Evolutionary conservation across 1,140 invertebrate species (phyloP).

Genomic region (Drosophila leontia): DNA sequence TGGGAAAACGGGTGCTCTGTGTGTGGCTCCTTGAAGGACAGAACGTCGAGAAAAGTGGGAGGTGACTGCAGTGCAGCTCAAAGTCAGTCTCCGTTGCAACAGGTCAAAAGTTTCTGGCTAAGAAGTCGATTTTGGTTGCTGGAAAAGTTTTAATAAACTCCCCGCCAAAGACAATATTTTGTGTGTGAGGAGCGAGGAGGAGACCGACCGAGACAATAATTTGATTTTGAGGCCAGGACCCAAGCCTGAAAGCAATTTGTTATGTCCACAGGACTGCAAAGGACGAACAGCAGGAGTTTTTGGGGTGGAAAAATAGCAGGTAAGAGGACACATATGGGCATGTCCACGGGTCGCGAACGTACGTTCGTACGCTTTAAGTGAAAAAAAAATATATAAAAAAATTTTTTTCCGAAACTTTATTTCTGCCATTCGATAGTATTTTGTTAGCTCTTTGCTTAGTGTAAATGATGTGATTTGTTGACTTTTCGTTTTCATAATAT

Average conservation of each 20-base stretch:
- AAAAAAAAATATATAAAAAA: no score
- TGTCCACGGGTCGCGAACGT: no score
- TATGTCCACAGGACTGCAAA: slow-evolving; percentile 35
- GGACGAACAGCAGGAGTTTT: not conserved
- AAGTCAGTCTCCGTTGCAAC: slow-evolving; percentile 44
- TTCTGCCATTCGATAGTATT: no score
- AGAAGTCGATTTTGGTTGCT: slow-evolving; percentile 51
- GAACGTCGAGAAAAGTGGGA: not conserved
- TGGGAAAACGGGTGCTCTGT: not conserved
- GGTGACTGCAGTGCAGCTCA: slow-evolving; percentile 26
- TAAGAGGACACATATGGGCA: slow-evolving; percentile 16
- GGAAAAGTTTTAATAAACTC: slow-evolving; percentile 78
- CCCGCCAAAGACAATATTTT: slow-evolving; percentile 71
- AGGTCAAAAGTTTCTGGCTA: slow-evolving; percentile 67
- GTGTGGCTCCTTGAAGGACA: no score
- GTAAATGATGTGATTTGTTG: no score
- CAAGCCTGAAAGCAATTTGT: slow-evolving; percentile 66
- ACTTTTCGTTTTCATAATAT: no score
- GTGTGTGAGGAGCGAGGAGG: slow-evolving; percentile 1
- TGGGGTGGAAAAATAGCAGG: not conserved
- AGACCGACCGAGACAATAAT: slow-evolving; percentile 62
- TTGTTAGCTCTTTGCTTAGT: no score
- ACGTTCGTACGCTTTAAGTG: no score
- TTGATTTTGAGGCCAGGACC: slow-evolving; percentile 61
- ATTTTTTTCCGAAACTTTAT: no score